Conservation (phyloP, 2,113 vertebrate genomes). For the Galbula dea region DNA sequence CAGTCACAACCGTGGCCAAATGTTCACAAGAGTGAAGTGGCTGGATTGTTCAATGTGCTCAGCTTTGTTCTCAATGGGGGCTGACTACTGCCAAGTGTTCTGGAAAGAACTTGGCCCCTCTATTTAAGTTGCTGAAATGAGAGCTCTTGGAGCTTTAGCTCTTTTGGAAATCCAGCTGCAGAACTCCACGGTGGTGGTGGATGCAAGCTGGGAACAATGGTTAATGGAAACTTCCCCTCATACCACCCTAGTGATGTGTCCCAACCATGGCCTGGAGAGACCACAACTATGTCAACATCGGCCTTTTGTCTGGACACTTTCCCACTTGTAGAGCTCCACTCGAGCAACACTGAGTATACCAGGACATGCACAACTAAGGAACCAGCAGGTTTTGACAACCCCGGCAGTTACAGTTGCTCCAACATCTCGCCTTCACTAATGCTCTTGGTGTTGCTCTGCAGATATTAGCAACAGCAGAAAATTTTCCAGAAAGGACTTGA, state of each 20-base stretch:
- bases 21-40: slow-evolving; percentile 1
- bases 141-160: slow-evolving; percentile 22
- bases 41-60: neutral
- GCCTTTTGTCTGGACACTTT: slow-evolving; percentile 36
- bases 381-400: neutral
- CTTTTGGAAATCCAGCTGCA: slow-evolving; percentile 44
- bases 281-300: slow-evolving; percentile 38
- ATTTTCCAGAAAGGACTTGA: slow-evolving; percentile 21
- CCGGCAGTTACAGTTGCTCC: neutral
- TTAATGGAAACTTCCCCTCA: slow-evolving; percentile 60
- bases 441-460: neutral
- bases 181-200: neutral
- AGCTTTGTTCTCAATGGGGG: slow-evolving; percentile 33
- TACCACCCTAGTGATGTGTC: slow-evolving; percentile 40
- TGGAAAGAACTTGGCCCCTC: slow-evolving; percentile 29
- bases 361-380: neutral
- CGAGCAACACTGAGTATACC: neutral
- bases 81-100: neutral
- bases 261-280: neutral
- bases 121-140: slow-evolving; percentile 10
- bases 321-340: neutral
- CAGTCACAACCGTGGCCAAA: neutral
- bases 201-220: slow-evolving; percentile 41
- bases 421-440: neutral
- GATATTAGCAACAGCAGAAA: neutral